Evolutionary conservation across 2,113 vertebrate species (phyloP).

Genomic region (Leucoraja erinaceus): DNA sequence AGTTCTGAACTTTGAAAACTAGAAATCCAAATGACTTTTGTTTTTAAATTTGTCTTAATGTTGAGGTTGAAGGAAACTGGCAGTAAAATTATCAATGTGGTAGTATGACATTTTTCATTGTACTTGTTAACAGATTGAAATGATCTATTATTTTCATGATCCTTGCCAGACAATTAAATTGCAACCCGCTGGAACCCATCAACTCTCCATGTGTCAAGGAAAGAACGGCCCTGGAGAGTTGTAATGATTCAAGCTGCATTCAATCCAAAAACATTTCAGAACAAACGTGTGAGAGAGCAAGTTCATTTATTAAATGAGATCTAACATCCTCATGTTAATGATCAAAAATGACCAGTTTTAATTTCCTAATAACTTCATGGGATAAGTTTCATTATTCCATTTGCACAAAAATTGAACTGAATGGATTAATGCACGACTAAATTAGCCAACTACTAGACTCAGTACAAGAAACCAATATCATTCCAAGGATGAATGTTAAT

Average conservation of each 20-base stretch:
- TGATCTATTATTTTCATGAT: neutral
- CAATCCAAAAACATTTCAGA: neutral
- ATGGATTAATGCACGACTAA: neutral
- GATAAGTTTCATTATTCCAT: neutral
- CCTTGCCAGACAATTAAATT: neutral
- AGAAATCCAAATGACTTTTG: no score
- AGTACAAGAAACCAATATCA: neutral
- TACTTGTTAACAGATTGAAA: neutral
- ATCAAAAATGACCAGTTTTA: neutral
- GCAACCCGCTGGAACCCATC: neutral
- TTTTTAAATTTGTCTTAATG: neutral
- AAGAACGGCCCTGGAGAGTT: neutral
- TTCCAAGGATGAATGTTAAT: neutral
- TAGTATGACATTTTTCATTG: neutral
- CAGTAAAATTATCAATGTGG: neutral
- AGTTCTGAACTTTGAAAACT: neutral
- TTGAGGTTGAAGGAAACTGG: neutral
- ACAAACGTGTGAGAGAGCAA: neutral
- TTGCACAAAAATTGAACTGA: neutral
- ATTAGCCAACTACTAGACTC: neutral
- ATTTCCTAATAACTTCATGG: neutral
- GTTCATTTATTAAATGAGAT: constrained; percentile 4
- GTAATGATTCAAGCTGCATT: neutral
- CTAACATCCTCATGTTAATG: neutral
- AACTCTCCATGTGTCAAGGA: neutral